Evolutionary conservation across 2,888 invertebrate species (phyloP).

Genomic region (Aphrophora alni): DNA sequence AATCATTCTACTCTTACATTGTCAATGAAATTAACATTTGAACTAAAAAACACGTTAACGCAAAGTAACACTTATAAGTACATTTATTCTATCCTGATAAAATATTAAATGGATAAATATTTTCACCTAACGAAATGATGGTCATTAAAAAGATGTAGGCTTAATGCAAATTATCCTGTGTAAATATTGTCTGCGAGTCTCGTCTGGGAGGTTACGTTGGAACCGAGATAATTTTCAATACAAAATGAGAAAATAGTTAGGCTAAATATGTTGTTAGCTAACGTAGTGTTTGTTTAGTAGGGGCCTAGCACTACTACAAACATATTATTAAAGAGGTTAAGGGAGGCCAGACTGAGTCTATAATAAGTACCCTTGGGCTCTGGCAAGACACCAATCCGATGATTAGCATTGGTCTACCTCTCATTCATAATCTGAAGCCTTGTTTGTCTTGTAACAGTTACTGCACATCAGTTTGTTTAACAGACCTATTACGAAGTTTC

Average conservation of each 20-base stretch:
- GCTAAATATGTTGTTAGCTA: slow-evolving; percentile 38
- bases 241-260: slow-evolving; percentile 29
- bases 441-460: not conserved
- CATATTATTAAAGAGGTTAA: slow-evolving; percentile 36
- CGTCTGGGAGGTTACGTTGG: not conserved
- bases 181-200: not conserved
- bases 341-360: slow-evolving; percentile 26
- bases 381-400: slow-evolving; percentile 32
- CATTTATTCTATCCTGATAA: not conserved
- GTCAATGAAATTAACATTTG: too few relatives aligned
- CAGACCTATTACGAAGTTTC: too few relatives aligned
- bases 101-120: not conserved
- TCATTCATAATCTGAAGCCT: not conserved
- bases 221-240: slow-evolving; percentile 6
- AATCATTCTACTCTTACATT: too few relatives aligned
- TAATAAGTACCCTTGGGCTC: slow-evolving; percentile 33
- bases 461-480: too few relatives aligned
- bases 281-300: slow-evolving; percentile 36
- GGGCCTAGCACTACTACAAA: slow-evolving; percentile 27
- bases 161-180: not conserved
- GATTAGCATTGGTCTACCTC: not conserved
- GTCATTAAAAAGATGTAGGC: not conserved
- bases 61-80: not conserved
- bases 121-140: not conserved
- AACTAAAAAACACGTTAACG: too few relatives aligned